phyloP scores from a whole-genome alignment of 2,888 invertebrate species.

The Trypoxylon attenuatum region DNA sequence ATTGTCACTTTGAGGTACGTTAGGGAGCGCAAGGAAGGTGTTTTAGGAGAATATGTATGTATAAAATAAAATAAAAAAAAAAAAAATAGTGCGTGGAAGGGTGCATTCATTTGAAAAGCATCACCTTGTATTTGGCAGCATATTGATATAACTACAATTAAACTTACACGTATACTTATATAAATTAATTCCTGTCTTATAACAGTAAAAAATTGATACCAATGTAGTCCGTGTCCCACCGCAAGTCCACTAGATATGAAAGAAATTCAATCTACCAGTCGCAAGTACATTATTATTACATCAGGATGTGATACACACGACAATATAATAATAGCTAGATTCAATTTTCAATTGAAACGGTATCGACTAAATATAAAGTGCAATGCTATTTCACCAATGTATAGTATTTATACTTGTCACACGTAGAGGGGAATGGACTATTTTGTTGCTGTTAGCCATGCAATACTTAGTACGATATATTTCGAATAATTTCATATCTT shows the following conservation, averaged over 20 bases:
- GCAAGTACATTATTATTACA: conserved; percentile 25
- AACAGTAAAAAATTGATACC: conserved; percentile 45
- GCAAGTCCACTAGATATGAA: conserved; percentile 15
- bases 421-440: no score
- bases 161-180: conserved; percentile 46
- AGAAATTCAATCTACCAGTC: conserved; percentile 6
- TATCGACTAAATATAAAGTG: conserved; percentile 16
- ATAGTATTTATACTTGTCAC: conserved; percentile 19
- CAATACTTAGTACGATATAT: conserved; percentile 20
- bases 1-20: not conserved
- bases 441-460: conserved; percentile 13
- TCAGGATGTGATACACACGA: conserved; percentile 6
- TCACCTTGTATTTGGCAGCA: conserved; percentile 65
- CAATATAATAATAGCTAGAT: conserved; percentile 13
- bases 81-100: not conserved
- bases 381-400: conserved; percentile 11
- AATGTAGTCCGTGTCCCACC: conserved; percentile 18
- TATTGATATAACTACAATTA: conserved; percentile 53
- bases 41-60: not conserved
- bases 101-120: conserved; percentile 53
- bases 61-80: not conserved
- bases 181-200: conserved; percentile 47
- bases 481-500: conserved; percentile 2
- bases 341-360: conserved; percentile 23
- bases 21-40: not conserved